Evolutionary conservation across 2,888 invertebrate species (phyloP).

Genomic region (Sympetrum striolatum): DNA sequence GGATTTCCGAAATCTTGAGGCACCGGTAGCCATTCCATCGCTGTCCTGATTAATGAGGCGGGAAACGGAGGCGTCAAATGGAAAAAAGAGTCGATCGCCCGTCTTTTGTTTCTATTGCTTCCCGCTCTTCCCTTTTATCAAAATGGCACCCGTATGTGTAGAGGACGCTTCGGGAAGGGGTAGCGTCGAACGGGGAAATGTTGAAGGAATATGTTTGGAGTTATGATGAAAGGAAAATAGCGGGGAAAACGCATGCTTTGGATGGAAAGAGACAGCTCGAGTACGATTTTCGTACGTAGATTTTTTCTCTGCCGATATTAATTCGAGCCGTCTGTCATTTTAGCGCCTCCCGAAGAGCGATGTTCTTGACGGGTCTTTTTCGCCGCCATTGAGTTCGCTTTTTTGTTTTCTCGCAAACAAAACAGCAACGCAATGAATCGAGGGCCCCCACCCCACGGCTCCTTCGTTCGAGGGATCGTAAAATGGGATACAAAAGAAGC

Average conservation of each 20-base stretch:
- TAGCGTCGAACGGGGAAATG: too few relatives aligned
- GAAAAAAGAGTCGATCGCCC: not conserved
- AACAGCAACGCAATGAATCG: not conserved
- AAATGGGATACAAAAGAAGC: not conserved
- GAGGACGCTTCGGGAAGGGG: not conserved
- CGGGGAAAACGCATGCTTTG: not conserved
- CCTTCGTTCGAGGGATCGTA: not conserved
- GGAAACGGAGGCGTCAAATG: not conserved
- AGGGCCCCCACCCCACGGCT: not conserved
- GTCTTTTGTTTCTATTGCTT: not conserved
- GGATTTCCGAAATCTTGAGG: too few relatives aligned
- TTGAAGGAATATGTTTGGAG: not conserved
- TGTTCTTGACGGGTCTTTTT: constrained; percentile 25
- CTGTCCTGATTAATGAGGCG: constrained; percentile 29
- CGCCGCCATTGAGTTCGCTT: not conserved
- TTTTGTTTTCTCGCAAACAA: not conserved
- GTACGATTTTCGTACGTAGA: not conserved
- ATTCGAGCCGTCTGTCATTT: constrained; percentile 32
- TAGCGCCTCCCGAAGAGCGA: constrained; percentile 6
- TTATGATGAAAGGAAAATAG: not conserved
- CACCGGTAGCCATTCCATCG: not conserved
- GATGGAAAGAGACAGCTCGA: not conserved
- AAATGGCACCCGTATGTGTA: too few relatives aligned
- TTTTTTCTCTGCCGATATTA: constrained; percentile 30
- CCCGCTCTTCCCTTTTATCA: not conserved